phyloP scores from a whole-genome alignment of 2,888 invertebrate species.

The Matsumyia berberina region DNA sequence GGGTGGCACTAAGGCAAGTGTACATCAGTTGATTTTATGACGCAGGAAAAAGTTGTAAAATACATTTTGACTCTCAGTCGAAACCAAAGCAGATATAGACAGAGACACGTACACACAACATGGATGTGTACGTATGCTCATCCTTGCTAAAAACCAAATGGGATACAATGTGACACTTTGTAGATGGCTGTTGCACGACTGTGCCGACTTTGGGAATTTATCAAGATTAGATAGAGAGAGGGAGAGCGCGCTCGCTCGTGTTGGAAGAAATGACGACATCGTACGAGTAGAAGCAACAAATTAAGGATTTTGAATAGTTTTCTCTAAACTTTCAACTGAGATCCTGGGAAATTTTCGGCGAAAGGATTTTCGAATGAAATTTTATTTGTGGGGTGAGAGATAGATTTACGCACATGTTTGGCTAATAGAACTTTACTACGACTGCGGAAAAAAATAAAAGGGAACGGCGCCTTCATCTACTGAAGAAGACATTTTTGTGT shows the following conservation, averaged over 20 bases:
- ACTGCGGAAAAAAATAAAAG: too few species aligned
- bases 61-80: conserved; percentile 22
- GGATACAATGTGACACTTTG: conserved; percentile 10
- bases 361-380: conserved; percentile 2
- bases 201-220: conserved; percentile 14
- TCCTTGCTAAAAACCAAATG: conserved; percentile 12
- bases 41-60: conserved; percentile 37
- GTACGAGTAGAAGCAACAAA: conserved; percentile 2
- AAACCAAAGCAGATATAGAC: conserved; percentile 1
- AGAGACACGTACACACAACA: conserved; percentile 25
- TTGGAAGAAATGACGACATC: not conserved
- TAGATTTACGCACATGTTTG: not conserved
- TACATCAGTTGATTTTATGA: conserved; percentile 40
- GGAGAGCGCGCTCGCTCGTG: not conserved
- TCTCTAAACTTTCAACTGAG: not conserved
- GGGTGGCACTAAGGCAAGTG: not conserved
- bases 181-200: conserved; percentile 1
- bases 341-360: not conserved
- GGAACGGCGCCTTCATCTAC: too few species aligned
- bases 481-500: too few species aligned
- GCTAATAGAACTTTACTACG: too few species aligned
- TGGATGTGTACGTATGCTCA: conserved; percentile 6
- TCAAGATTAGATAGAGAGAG: not conserved
- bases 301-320: not conserved
- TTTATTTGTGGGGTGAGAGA: not conserved